These are phyloP conservation scores for Homarus gammarus DNA, from an alignment of 2,888 invertebrate species.

Conservation along the genomic window DNA sequence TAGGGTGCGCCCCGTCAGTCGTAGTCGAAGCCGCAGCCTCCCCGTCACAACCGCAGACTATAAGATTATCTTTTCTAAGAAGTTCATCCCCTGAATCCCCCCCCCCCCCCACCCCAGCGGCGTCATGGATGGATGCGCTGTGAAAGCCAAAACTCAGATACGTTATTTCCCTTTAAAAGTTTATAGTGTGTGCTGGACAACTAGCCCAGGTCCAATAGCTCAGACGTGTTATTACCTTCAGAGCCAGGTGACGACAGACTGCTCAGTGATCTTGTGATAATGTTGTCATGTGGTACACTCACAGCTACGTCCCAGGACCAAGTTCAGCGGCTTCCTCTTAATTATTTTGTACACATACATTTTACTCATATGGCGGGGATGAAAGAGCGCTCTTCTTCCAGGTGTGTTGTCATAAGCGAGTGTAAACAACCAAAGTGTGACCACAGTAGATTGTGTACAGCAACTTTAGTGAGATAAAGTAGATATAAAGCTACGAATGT, in stretches of 20 bases:
- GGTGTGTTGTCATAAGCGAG: neutral
- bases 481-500: neutral
- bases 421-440: neutral
- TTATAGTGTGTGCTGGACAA: neutral
- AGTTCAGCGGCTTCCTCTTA: neutral
- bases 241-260: slow-evolving; percentile 23
- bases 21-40: neutral
- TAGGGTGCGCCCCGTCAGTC: neutral
- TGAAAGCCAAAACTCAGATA: neutral
- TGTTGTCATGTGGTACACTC: neutral
- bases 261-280: slow-evolving; percentile 42
- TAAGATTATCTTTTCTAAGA: neutral
- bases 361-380: neutral
- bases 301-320: neutral
- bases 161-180: neutral
- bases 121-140: neutral
- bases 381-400: slow-evolving; percentile 22
- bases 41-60: neutral
- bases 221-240: slow-evolving; percentile 6
- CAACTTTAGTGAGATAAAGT: neutral
- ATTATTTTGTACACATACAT: neutral
- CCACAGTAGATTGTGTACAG: neutral
- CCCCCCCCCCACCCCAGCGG: too few relatives aligned
- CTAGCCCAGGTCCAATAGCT: neutral
- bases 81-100: neutral